These are phyloP conservation scores for Brachyistius frenatus DNA, from an alignment of 2,113 vertebrate genomes.

Conservation along the genomic window DNA sequence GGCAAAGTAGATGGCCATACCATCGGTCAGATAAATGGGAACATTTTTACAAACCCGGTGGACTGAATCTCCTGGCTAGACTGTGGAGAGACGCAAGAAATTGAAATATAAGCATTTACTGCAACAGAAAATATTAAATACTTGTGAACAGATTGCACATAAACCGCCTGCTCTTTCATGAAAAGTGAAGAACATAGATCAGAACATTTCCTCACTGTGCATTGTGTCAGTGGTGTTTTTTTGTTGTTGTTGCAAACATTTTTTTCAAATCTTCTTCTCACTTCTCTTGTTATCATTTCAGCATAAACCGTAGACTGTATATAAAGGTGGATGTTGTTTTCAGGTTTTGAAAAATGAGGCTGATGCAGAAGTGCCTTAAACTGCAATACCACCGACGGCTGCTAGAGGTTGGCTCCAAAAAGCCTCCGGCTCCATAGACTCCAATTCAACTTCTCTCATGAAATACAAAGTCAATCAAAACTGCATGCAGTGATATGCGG, in stretches of 20 bases:
- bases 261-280: not conserved
- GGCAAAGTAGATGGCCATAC: not conserved
- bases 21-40: not conserved
- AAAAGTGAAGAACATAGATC: not conserved
- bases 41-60: conserved; percentile 1
- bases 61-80: not conserved
- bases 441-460: too few species aligned
- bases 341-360: too few species aligned
- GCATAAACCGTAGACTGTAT: not conserved
- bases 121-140: conserved; percentile 2
- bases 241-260: too few species aligned
- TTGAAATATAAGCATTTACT: conserved; percentile 13
- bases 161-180: not conserved
- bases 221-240: not conserved
- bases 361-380: too few species aligned
- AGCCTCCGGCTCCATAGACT: too few species aligned
- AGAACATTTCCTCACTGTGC: not conserved
- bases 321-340: too few species aligned
- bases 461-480: too few species aligned
- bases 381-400: too few species aligned
- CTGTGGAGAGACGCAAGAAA: conserved; percentile 3
- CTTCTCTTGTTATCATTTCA: not conserved
- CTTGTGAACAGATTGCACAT: not conserved
- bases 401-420: too few species aligned
- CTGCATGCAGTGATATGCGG: too few species aligned